Percentiles rank a stretch among this genome's conserved stretches.
These are phyloP conservation scores for Rattus rattus DNA, from an alignment of 2,113 vertebrate species.

Conservation along the genomic window DNA sequence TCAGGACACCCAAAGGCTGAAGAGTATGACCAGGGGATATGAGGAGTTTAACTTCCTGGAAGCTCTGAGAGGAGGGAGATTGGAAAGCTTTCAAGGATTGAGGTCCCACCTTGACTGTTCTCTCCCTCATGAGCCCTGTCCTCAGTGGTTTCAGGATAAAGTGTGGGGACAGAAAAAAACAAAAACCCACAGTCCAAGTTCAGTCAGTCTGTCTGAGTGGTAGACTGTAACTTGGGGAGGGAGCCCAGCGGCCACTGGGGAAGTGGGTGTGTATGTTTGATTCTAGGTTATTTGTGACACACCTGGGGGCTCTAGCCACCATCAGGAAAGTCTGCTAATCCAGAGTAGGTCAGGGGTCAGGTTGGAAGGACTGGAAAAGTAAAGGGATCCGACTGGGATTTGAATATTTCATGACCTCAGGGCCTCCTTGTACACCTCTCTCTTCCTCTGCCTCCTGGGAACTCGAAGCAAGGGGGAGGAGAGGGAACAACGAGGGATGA, in stretches of 20 bases:
- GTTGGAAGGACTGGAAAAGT: neutral
- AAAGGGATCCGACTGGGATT: slow-evolving; percentile 54
- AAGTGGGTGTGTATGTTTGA: neutral
- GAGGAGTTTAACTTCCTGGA: neutral
- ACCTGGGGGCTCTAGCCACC: neutral
- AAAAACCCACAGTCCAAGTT: neutral
- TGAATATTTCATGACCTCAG: slow-evolving; percentile 34
- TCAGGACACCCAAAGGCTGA: neutral
- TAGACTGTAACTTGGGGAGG: neutral
- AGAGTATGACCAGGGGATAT: neutral
- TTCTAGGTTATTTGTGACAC: neutral
- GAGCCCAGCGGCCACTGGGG: neutral
- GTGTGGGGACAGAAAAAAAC: neutral
- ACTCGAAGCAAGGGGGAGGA: neutral
- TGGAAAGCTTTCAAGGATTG: neutral
- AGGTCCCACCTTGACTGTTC: neutral
- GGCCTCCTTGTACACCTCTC: neutral
- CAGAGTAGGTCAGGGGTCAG: neutral
- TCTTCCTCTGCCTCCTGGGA: neutral
- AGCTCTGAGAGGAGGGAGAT: neutral
- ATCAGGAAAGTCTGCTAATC: neutral
- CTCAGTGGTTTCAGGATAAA: neutral
- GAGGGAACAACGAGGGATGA: too few species aligned
- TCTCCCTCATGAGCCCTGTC: neutral
- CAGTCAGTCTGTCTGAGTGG: neutral